Evolutionary conservation across 64 coral and sea anemone genomes (phyloP).

Genomic region (Orbicella faveolata): DNA sequence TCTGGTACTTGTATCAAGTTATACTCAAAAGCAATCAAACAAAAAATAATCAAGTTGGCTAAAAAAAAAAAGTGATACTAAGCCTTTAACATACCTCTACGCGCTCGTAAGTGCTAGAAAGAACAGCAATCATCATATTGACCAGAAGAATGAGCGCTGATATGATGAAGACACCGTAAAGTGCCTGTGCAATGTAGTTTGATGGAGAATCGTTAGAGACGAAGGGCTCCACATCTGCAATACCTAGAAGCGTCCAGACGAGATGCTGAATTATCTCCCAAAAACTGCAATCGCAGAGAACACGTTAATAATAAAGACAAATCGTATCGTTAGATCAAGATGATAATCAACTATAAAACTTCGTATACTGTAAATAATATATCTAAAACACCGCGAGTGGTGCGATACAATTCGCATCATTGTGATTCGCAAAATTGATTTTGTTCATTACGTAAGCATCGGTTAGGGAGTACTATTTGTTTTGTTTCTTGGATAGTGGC

Average conservation of each 20-base stretch:
- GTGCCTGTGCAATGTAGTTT: slow-evolving; percentile 7
- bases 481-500: too few relatives aligned
- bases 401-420: too few relatives aligned
- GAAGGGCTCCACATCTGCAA: slow-evolving; percentile 1
- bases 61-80: not conserved
- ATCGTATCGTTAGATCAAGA: too few relatives aligned
- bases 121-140: slow-evolving; percentile 57
- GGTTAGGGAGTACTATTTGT: too few relatives aligned
- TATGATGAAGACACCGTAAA: slow-evolving; percentile 48
- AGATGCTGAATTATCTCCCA: not conserved
- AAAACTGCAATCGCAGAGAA: too few relatives aligned
- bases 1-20: too few relatives aligned
- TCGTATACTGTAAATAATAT: too few relatives aligned
- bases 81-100: slow-evolving; percentile 33
- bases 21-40: not conserved
- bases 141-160: slow-evolving; percentile 34
- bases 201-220: slow-evolving; percentile 11
- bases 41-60: not conserved
- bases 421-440: too few relatives aligned
- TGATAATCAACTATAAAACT: too few relatives aligned
- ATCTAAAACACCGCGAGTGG: too few relatives aligned
- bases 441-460: too few relatives aligned
- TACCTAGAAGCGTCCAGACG: slow-evolving; percentile 47
- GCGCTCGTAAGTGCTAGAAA: slow-evolving; percentile 54
- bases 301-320: too few relatives aligned